phyloP scores from a whole-genome alignment of 1,140 invertebrate species.

The Bombus confusus region DNA sequence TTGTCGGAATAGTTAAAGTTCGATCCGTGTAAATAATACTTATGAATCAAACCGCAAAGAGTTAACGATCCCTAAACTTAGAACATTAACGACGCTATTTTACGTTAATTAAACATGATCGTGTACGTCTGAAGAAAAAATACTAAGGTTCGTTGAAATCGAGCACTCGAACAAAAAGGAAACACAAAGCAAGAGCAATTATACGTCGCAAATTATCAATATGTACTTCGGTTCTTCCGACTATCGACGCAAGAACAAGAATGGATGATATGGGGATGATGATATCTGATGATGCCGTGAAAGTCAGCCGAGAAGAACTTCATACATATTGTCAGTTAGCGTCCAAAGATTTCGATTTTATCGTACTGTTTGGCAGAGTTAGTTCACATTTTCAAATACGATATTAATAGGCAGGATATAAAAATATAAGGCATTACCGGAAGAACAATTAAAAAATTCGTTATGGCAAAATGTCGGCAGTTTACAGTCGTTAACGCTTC shows the following conservation, averaged over 20 bases:
- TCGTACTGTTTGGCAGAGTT: slow-evolving; percentile 65
- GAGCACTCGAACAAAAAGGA: slow-evolving; percentile 4
- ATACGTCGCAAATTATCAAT: slow-evolving; percentile 2
- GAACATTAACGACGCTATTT: slow-evolving; percentile 13
- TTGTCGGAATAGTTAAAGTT: neutral
- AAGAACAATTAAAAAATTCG: slow-evolving; percentile 2
- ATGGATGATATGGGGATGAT: slow-evolving; percentile 77
- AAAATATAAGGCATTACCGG: slow-evolving; percentile 26
- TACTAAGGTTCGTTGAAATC: slow-evolving; percentile 23
- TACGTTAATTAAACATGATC: slow-evolving; percentile 20
- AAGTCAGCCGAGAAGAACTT: slow-evolving; percentile 68
- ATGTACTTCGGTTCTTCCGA: slow-evolving; percentile 34
- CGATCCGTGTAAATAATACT: neutral
- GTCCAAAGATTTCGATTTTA: slow-evolving; percentile 2
- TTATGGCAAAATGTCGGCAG: slow-evolving; percentile 47
- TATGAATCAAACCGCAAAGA: slow-evolving; percentile 20
- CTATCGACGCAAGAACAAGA: slow-evolving; percentile 75
- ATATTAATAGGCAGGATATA: slow-evolving; percentile 15
- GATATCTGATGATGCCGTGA: slow-evolving; percentile 74
- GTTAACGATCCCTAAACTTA: slow-evolving; percentile 37
- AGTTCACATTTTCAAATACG: slow-evolving; percentile 23
- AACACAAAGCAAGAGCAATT: neutral
- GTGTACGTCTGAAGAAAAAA: neutral
- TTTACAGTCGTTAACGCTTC: slow-evolving; percentile 7
- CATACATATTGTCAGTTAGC: slow-evolving; percentile 26